Evolutionary conservation across 2,797 vertebrate genomes (phyloP), one percentile per base, ranked within the genome.

Genomic region (Galago senegalensis): DNA sequence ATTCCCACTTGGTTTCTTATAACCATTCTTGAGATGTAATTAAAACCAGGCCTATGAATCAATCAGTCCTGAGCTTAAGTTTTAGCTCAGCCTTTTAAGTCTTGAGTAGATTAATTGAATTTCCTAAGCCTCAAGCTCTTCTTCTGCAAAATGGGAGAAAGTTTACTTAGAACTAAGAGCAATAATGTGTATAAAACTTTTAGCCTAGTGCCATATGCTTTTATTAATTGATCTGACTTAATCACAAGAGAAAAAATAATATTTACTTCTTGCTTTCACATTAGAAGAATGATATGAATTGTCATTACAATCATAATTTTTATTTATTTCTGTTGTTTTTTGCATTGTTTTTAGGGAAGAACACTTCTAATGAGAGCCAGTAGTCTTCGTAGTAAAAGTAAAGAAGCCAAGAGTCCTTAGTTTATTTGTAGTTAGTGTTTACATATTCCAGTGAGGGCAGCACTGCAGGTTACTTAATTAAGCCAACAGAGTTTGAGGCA

Each of bases 341-440:
- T 79, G 34, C 18, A 29, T 92, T 37, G 14, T 75, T 93, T 92
- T 72, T 65, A 92, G 14, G 63, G 81, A 94, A 95, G 29, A 93
- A 18, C 5, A 58, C 53, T 79, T 95, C 92, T 92, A 87, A 25
- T 72, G 13, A 80, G 53, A 37, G 31, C 29, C 43, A 83, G 23
- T 58, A 93, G 87, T 5, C 69, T 96, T 83, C 37, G 49, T 73
- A 94, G 79, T 93, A 85, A 93, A 91, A 95, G 84, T 46, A 73
- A 91, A 93, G 53, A 85, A 49, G 72, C 23, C 87, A 96, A 73
- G 53, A 56, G 46, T 84, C 75, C n/a, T 72, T 27, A 6, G 21
- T n/a, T 73, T 86, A 73, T 92, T 83, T 84, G 20, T 60, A 58
- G 67, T 63, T 75, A 70, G 27, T 49, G n/a, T 94, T 92, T 93